Conservation (phyloP, 2,888 invertebrate species). For the Celastrina argiolus region DNA sequence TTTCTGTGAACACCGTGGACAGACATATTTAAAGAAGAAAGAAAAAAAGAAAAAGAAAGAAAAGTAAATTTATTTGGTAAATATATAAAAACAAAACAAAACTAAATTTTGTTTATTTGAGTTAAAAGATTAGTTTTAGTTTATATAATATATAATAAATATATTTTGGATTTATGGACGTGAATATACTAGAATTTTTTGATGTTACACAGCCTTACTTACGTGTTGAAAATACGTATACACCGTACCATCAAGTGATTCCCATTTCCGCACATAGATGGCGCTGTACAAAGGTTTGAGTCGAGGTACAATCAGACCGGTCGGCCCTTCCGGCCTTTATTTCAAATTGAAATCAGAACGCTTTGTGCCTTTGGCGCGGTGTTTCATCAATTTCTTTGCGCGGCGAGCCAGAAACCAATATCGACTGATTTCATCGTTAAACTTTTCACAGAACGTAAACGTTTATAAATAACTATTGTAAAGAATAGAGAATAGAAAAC, state of each 20-base stretch:
- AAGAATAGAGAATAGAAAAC: neutral
- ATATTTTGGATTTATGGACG: too few relatives aligned
- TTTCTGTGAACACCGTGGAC: too few relatives aligned
- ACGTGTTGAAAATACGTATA: neutral
- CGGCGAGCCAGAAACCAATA: slow-evolving; percentile 60
- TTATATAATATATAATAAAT: too few relatives aligned
- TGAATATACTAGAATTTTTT: too few relatives aligned
- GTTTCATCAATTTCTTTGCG: slow-evolving; percentile 61
- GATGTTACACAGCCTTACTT: neutral
- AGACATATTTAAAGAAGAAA: too few relatives aligned
- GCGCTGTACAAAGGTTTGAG: slow-evolving; percentile 50
- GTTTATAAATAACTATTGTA: neutral
- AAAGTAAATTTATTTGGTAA: too few relatives aligned
- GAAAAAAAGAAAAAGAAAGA: too few relatives aligned
- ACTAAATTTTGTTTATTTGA: too few relatives aligned
- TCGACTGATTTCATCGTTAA: slow-evolving; percentile 35
- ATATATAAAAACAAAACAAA: too few relatives aligned
- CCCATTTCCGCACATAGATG: slow-evolving; percentile 69
- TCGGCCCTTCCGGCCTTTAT: slow-evolving; percentile 60
- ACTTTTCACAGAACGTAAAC: neutral
- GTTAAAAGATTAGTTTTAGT: too few relatives aligned
- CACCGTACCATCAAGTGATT: slow-evolving; percentile 53
- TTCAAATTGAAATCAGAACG: slow-evolving; percentile 42
- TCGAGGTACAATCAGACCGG: slow-evolving; percentile 55
- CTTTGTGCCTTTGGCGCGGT: slow-evolving; percentile 45